Percentiles rank a stretch among this genome's conserved stretches.
Conservation (phyloP, 2,113 vertebrate genomes). For the Oreocharis arfaki region DNA sequence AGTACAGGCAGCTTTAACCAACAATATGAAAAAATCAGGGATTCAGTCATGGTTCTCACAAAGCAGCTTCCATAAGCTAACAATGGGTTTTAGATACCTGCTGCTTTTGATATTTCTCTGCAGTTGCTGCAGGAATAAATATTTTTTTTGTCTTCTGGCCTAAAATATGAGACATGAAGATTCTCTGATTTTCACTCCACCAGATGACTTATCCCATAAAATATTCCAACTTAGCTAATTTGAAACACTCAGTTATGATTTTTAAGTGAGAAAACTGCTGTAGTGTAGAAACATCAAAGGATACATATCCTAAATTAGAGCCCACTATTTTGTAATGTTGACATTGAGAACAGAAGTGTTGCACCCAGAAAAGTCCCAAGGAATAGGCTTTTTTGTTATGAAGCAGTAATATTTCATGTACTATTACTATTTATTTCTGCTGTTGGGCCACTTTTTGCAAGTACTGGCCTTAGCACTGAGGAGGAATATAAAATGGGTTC, state of each 20-base stretch:
- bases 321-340: constrained; percentile 6
- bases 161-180: not conserved
- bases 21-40: not conserved
- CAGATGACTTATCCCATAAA: not conserved
- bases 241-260: not conserved
- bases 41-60: not conserved
- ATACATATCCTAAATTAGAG: not conserved
- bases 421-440: not conserved
- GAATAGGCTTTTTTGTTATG: not conserved
- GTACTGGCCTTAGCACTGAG: not conserved
- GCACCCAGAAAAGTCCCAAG: not conserved
- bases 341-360: not conserved
- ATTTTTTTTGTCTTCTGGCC: not conserved
- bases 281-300: not conserved
- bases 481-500: not conserved
- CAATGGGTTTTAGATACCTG: not conserved
- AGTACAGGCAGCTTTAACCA: not conserved
- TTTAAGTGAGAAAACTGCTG: constrained; percentile 12
- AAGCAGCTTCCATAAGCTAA: not conserved
- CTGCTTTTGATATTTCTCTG: not conserved
- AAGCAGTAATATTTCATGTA: not conserved
- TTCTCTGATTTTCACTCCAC: not conserved
- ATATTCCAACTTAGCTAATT: not conserved
- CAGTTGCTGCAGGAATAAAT: not conserved
- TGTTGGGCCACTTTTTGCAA: constrained; percentile 9